Conservation (phyloP, 1,140 invertebrate genomes). For the Drosophila mojavensis region DNA sequence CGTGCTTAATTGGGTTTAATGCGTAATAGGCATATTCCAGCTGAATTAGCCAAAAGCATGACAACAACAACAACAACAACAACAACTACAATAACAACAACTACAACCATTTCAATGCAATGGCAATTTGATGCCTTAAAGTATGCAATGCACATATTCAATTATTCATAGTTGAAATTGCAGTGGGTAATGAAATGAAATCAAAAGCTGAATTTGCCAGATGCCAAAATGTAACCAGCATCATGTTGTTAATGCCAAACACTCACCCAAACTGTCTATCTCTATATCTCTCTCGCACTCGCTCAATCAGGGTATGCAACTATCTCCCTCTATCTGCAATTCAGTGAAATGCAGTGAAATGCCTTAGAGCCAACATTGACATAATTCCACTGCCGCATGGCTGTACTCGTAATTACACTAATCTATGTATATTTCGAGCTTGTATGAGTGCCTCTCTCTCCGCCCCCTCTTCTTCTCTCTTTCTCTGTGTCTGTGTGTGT, state of each 20-base stretch:
- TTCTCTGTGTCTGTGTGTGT: background rate
- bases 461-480: background rate
- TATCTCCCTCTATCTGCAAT: slow-evolving; percentile 22
- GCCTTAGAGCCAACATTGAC: slow-evolving; percentile 70
- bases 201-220: slow-evolving; percentile 71
- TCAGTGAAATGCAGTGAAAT: slow-evolving; percentile 55
- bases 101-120: slow-evolving; percentile 31
- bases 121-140: slow-evolving; percentile 68
- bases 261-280: background rate
- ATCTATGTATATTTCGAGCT: slow-evolving; percentile 60
- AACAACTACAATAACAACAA: slow-evolving; percentile 22
- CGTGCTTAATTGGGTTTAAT: slow-evolving; percentile 79
- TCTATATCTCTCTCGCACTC: background rate
- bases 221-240: slow-evolving; percentile 25
- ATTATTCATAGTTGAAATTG: slow-evolving; percentile 76
- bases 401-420: slow-evolving; percentile 69
- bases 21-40: slow-evolving; percentile 76
- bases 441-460: slow-evolving; percentile 13
- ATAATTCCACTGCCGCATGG: slow-evolving; percentile 55
- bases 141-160: slow-evolving; percentile 72
- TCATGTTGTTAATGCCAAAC: slow-evolving; percentile 35
- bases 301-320: too few relatives aligned
- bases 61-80: slow-evolving; percentile 30
- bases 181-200: slow-evolving; percentile 78
- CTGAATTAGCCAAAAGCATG: slow-evolving; percentile 66